phyloP scores from a whole-genome alignment of 2,113 vertebrate genomes.

The Prunella fulvescens region DNA sequence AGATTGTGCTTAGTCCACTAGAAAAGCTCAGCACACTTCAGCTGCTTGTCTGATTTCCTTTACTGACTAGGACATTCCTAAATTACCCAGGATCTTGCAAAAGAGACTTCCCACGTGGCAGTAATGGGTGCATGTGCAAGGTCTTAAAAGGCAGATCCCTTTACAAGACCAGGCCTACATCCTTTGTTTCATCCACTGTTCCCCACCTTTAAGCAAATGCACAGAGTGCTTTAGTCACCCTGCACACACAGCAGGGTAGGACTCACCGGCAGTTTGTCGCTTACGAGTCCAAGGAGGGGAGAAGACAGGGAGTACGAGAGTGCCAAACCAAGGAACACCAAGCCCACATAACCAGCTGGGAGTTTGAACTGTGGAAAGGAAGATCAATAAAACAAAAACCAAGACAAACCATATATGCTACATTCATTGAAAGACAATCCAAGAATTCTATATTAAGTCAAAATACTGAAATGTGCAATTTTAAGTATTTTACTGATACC shows the following conservation, averaged over 20 bases:
- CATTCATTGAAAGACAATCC: not conserved
- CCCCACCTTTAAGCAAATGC: not conserved
- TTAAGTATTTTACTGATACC: not conserved
- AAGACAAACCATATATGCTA: not conserved
- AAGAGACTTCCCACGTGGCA: not conserved
- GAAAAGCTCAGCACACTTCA: not conserved
- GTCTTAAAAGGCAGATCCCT: not conserved
- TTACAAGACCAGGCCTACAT: not conserved
- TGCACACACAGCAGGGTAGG: not conserved
- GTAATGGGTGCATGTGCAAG: not conserved
- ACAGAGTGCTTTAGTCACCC: not conserved
- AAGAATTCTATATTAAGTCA: not conserved
- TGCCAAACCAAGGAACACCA: conserved; percentile 88
- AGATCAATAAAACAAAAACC: not conserved
- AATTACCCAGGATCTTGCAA: not conserved
- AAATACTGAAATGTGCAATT: not conserved
- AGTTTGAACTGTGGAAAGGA: conserved; percentile 80
- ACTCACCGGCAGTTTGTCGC: conserved; percentile 90
- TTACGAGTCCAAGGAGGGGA: conserved; percentile 84
- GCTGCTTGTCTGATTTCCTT: not conserved
- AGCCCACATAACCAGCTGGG: conserved; percentile 84
- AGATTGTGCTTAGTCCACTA: not conserved
- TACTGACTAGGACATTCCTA: not conserved
- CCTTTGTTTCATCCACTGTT: not conserved
- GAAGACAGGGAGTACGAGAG: conserved; percentile 85